Base-by-base conservation (phyloP, 2,113 vertebrate genomes). In the Empidonax alnorum region DNA sequence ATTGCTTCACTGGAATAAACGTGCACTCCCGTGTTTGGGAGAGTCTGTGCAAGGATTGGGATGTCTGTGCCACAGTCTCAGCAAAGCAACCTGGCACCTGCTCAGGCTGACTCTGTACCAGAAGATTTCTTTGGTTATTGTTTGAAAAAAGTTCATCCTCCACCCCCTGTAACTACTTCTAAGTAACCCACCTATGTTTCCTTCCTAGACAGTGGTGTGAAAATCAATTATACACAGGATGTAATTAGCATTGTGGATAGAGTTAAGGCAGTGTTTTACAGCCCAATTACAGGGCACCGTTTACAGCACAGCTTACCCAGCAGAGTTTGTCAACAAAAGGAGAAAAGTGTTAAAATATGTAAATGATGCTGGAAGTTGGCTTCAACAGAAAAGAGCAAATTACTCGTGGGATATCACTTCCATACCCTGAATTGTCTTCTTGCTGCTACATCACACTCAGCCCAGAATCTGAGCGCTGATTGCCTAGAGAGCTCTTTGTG, bases 141-240 rank as follows among this genome's bases (percentile, higher is more conserved):
- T 47, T 94, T 69, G 37, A 20, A 72, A 78, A 82, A 82, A 86
- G 21, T 66, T 93, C 50, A 53, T 55, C 44, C 28, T 39, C 17
- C 7, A 24, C 7, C 13, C 50, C 35, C 52, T 37, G 46, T 41
- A 68, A 81, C 63, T 67, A 53, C 69, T 81, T 89, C 23, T 67
- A 9, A 42, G 33, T 71, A 90, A 58, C 63, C 66, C 77, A 86
- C 90, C 90, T 90, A 2, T 63, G 61, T 53, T 92, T 90, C n/a
- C 83, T 92, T 94, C 86, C 88, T 88, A 90, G 90, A 68, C 46
- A 80, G 49, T 58, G 37, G 89, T 94, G 91, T 94, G 93, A 84
- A 96, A 96, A 95, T 95, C 95, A 97, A 10, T 96, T 96, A 92
- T 31, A 89, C 65, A 25, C 93, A 96, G 92, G 94, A 89, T 97